Conservation (phyloP, 2,888 invertebrate genomes). For the Drosophila fulvimacula region DNA sequence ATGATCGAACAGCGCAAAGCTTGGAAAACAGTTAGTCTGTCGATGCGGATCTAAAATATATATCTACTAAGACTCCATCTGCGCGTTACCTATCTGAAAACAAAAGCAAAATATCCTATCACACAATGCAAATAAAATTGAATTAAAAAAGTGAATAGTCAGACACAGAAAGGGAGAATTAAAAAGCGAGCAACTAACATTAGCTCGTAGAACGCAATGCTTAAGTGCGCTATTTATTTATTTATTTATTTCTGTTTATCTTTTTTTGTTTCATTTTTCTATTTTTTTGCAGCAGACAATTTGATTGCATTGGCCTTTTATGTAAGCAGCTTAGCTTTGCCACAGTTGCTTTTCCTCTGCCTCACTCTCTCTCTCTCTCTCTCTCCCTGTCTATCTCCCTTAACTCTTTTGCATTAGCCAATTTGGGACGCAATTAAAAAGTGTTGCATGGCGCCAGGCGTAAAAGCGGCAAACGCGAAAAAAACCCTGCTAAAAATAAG, state of each 20-base stretch:
- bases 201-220: constrained; percentile 43
- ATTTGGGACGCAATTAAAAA: constrained; percentile 66
- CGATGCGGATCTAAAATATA: neutral
- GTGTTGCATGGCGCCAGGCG: constrained; percentile 55
- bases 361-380: neutral
- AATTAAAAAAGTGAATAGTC: neutral
- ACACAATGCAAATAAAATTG: neutral
- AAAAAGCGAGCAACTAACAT: constrained; percentile 38
- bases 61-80: neutral
- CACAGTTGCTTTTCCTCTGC: neutral
- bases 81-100: neutral
- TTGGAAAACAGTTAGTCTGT: too few relatives aligned
- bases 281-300: constrained; percentile 25
- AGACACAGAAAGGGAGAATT: neutral
- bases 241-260: constrained; percentile 50
- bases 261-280: neutral
- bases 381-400: too few relatives aligned
- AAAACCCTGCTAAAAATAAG: constrained; percentile 27
- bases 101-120: neutral
- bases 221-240: constrained; percentile 58
- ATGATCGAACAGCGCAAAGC: too few relatives aligned
- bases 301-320: constrained; percentile 44
- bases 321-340: constrained; percentile 66
- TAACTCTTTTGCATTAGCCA: constrained; percentile 28
- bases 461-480: constrained; percentile 17